Evolutionary conservation across 2,797 vertebrate genomes (phyloP).

Genomic region (Cuculus canorus): DNA sequence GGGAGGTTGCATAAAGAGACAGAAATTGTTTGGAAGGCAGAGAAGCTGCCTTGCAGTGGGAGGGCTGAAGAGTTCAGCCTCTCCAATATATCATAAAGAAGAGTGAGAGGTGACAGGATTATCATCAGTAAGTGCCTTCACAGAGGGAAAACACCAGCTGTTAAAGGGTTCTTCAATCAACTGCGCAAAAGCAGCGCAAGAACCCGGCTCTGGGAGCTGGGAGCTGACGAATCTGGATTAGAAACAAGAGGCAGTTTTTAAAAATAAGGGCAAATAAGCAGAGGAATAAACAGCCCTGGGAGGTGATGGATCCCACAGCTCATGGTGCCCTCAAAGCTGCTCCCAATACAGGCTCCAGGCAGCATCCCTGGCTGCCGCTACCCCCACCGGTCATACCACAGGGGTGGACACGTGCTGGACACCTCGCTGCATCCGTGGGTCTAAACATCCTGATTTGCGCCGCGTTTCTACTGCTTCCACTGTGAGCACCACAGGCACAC

Average conservation of each 20-base stretch:
- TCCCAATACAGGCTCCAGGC: not conserved
- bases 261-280: not conserved
- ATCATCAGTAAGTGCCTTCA: not conserved
- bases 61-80: not conserved
- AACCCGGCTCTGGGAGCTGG: not conserved
- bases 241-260: not conserved
- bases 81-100: not conserved
- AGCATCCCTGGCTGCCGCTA: fast-evolving
- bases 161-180: not conserved
- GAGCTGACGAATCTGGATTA: not conserved
- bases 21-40: not conserved
- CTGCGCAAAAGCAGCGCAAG: not conserved
- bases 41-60: not conserved
- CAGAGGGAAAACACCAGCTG: not conserved
- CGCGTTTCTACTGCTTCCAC: fast-evolving
- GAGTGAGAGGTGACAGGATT: not conserved
- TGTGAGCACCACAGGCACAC: fast-evolving
- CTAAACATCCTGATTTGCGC: not conserved
- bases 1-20: not conserved
- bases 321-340: fast-evolving
- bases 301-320: not conserved
- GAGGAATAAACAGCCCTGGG: not conserved
- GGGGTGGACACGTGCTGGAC: too few species aligned
- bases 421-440: not conserved
- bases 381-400: not conserved